Evolutionary conservation across 2,888 invertebrate genomes (phyloP).

Genomic region (Theretra japonica): DNA sequence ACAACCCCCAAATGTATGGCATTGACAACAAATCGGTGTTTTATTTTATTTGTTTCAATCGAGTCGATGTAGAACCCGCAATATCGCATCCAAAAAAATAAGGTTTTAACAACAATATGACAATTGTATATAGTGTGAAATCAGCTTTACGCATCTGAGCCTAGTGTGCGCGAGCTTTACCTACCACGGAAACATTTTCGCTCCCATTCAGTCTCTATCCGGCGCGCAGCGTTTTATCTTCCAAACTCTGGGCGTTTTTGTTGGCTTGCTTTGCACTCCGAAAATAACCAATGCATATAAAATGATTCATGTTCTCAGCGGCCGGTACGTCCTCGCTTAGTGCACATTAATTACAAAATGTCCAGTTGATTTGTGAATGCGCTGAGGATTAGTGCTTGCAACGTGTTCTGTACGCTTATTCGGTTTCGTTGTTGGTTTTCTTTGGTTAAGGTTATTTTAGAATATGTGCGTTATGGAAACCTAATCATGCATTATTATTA

Average conservation of each 20-base stretch:
- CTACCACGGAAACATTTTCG: slow-evolving; percentile 46
- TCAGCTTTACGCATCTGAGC: not conserved
- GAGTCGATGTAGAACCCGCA: too few relatives aligned
- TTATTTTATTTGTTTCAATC: too few relatives aligned
- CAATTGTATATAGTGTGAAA: not conserved
- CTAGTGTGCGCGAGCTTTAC: slow-evolving; percentile 32
- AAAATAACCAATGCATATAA: slow-evolving; percentile 73
- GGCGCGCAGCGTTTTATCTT: slow-evolving; percentile 53
- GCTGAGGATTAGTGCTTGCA: slow-evolving; percentile 5
- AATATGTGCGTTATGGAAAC: not conserved
- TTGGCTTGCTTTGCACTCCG: slow-evolving; percentile 46
- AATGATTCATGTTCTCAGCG: slow-evolving; percentile 70
- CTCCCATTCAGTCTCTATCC: slow-evolving; percentile 44
- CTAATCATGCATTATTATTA: too few relatives aligned
- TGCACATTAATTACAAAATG: slow-evolving; percentile 67
- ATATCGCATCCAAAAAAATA: too few relatives aligned
- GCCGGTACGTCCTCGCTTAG: slow-evolving; percentile 54
- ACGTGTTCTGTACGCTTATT: not conserved
- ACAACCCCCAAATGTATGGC: too few relatives aligned
- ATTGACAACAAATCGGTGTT: too few relatives aligned
- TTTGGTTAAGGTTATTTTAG: not conserved
- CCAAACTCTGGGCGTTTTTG: slow-evolving; percentile 37
- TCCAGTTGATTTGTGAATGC: slow-evolving; percentile 13
- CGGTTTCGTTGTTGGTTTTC: not conserved
- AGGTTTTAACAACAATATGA: too few relatives aligned